These are phyloP conservation scores for Odontophorus gujanensis DNA, from an alignment of 2,113 vertebrate species.

Conservation along the genomic window DNA sequence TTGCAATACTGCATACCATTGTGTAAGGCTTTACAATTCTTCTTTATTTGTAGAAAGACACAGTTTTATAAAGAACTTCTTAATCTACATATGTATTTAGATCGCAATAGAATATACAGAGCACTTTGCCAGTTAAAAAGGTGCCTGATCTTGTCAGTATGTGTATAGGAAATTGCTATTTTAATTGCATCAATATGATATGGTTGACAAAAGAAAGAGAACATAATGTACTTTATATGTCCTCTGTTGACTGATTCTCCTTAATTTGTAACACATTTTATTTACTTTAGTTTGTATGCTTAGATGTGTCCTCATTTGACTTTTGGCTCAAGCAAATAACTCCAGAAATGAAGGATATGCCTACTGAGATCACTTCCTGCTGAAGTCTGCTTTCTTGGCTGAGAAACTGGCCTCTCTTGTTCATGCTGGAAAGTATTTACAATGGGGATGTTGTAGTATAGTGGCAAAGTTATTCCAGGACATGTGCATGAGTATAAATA, in stretches of 20 bases:
- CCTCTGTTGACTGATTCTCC: not conserved
- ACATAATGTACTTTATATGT: not conserved
- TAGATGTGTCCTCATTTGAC: conserved; percentile 69
- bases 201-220: not conserved
- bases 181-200: not conserved
- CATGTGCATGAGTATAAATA: conserved; percentile 65
- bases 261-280: conserved; percentile 58
- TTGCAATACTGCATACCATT: not conserved
- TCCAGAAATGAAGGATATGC: conserved; percentile 64
- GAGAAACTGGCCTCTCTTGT: conserved; percentile 73
- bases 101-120: not conserved
- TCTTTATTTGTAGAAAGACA: not conserved
- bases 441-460: conserved; percentile 71
- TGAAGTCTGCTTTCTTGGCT: conserved; percentile 70
- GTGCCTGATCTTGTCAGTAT: not conserved
- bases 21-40: not conserved
- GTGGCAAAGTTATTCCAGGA: conserved; percentile 71
- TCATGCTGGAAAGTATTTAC: conserved; percentile 72
- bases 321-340: conserved; percentile 61
- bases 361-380: conserved; percentile 76
- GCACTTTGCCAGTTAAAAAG: not conserved
- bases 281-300: conserved; percentile 40
- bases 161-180: not conserved
- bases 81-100: not conserved
- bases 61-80: not conserved